Evolutionary conservation across 2,113 vertebrate species (phyloP), one percentile per base, ranked within the genome.

Genomic region (Microtus ochrogaster): DNA sequence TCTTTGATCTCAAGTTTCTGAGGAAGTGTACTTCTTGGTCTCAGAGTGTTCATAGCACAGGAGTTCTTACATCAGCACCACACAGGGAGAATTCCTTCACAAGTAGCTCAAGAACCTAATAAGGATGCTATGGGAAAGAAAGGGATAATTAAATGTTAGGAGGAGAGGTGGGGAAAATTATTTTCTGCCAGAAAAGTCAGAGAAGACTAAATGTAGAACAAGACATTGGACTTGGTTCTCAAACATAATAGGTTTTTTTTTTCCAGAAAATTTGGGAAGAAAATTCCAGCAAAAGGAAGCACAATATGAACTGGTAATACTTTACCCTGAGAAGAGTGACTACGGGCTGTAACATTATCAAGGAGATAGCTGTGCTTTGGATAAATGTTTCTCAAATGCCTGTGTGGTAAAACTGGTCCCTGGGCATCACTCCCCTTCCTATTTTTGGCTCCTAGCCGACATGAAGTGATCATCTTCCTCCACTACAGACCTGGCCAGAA

Each of bases 241-340:
- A 79, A 91, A 79, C 44, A 28, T 33, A 91, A 7, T 52, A 90
- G n/a, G 30, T 30, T 76, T 92, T 95, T 94, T 49, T 90, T 55
- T 90, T 74, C 2, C 89, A 81, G 70, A 10, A 58, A 91, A 79
- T 52, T n/a, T 21, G 58, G 12, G 21, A 73, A 66, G 77, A 55
- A 55, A 10, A 83, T 90, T 90, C 4, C 89, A 58, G 47, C 14
- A 76, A 83, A 77, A 94, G 41, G 58, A 39, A 93, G 47, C 13
- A 83, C 49, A 86, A 44, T 66, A 52, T 52, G 47, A 87, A 65
- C 77, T 81, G 44, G 49, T 58, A 93, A 3, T 19, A 52, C 8
- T 8, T 77, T 39, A 12, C 21, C 9, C 47, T 36, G 28, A 70
- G 6, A 95, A 70, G 52, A 82, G 21, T 47, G 68, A 65, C 41